Base-by-base conservation (phyloP, 1,140 invertebrate species). In the Acromyrmex heyeri region DNA sequence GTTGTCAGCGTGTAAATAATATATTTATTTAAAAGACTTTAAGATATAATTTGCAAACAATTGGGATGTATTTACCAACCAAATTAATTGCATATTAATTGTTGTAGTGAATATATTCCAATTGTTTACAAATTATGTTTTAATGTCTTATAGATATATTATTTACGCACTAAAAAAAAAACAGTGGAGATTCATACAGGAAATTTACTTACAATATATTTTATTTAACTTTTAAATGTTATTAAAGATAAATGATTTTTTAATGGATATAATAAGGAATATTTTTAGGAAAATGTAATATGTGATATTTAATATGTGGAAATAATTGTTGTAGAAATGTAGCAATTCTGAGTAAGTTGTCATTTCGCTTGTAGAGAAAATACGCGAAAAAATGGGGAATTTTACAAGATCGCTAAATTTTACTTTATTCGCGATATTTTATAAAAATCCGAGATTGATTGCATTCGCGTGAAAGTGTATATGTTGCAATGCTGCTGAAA, bases 361-460 rank as follows among this genome's bases (percentile, higher is more conserved):
- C 38, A 21, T 50, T 30, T 30, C 10, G 16, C 2, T 34, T n/a
- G 10, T 7, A 64, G n/a, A 62, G 3, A n/a, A 24, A 27, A 48
- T 10, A 27, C 12, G 34, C 27, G 30, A 14, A 44, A 27, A 61
- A 48, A 62, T 14, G 24, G 3, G 38, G 57, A 69, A 1, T 69
- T 73, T 62, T n/a, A 44, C 2, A 21, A 62, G 5, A 48, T 62
- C 18, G 24, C 44, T 61, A 61, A 64, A 64, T 27, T 64, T 44
- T 27, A 27, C 24, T 48, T 62, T 62, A 62, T 77, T 44, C 21
- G 57, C 57, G 21, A 65, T 78, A 78, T 65, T 65, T 64, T 77
- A 48, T 64, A 78, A 78, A 78, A 78, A 64, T 78, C 38, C 30
- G 61, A 67, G 44, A 34, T 67, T 78, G 76, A 67, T 65, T 53